Percentiles rank a stretch among this genome's conserved stretches.
phyloP scores from a whole-genome alignment of 2,888 invertebrate species.

The Melanophora roralis region DNA sequence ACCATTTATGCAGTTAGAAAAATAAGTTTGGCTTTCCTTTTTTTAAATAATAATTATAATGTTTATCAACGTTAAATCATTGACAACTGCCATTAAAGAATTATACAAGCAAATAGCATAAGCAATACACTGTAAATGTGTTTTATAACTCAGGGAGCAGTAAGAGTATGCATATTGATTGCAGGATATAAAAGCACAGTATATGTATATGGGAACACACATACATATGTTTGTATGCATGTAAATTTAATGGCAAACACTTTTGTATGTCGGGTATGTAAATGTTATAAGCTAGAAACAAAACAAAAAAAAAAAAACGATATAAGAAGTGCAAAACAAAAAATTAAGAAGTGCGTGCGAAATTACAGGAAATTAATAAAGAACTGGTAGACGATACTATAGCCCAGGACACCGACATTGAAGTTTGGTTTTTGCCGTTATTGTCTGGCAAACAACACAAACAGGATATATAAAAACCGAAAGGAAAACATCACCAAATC shows the following conservation, averaged over 20 bases:
- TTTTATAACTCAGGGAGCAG: neutral
- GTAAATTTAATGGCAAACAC: constrained; percentile 15
- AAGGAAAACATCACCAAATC: constrained; percentile 38
- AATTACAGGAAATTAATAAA: constrained; percentile 71
- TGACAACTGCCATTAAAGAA: neutral
- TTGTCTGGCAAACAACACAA: constrained; percentile 42
- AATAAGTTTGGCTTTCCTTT: neutral
- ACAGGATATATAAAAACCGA: constrained; percentile 43
- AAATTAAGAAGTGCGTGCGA: constrained; percentile 64
- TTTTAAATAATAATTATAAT: neutral
- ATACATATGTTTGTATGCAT: no score
- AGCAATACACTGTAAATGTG: neutral
- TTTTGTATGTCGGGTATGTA: constrained; percentile 43
- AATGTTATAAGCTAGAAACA: neutral
- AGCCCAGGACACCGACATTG: neutral
- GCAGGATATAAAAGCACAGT: constrained; percentile 21
- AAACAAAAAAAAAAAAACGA: neutral
- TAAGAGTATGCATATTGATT: constrained; percentile 40
- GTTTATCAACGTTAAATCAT: constrained; percentile 4
- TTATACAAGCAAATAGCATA: neutral
- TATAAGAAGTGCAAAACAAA: constrained; percentile 21
- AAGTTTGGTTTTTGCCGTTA: constrained; percentile 1
- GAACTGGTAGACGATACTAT: constrained; percentile 63
- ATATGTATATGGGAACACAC: no score
- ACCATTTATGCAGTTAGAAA: neutral